A percentile compares a stretch with the other conserved stretches of the same genome.
phyloP scores from a whole-genome alignment of 2,113 vertebrate species.

The Equus przewalskii region DNA sequence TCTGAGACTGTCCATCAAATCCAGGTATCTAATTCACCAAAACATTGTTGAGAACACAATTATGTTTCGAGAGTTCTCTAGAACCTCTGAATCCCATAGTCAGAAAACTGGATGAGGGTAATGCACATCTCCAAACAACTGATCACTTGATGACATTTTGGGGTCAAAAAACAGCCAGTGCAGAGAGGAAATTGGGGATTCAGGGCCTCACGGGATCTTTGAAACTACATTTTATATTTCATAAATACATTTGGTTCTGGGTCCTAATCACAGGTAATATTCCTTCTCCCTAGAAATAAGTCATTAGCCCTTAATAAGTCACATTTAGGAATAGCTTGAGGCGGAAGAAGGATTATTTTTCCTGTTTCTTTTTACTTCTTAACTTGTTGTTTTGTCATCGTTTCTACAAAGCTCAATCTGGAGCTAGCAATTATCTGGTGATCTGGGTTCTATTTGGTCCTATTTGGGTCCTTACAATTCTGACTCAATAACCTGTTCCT shows the following conservation, averaged over 20 bases:
- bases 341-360: background rate
- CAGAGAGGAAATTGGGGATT: background rate
- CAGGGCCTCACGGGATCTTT: background rate
- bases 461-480: background rate
- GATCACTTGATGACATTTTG: background rate
- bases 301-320: background rate
- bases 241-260: background rate
- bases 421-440: background rate
- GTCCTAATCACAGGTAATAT: background rate
- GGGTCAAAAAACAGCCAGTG: background rate
- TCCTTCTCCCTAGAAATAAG: background rate
- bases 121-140: background rate
- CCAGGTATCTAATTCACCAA: background rate
- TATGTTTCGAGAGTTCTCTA: background rate
- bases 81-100: background rate
- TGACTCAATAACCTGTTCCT: background rate
- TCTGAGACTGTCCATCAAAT: background rate
- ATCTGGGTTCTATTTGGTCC: background rate
- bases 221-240: background rate
- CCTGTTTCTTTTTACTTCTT: background rate
- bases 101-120: slow-evolving; percentile 10
- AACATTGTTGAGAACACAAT: background rate
- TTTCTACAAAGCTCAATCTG: background rate
- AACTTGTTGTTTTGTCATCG: background rate
- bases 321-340: background rate